These are phyloP conservation scores for Eulemur albifrons DNA, from an alignment of 2,797 vertebrate species.

Conservation along the genomic window DNA sequence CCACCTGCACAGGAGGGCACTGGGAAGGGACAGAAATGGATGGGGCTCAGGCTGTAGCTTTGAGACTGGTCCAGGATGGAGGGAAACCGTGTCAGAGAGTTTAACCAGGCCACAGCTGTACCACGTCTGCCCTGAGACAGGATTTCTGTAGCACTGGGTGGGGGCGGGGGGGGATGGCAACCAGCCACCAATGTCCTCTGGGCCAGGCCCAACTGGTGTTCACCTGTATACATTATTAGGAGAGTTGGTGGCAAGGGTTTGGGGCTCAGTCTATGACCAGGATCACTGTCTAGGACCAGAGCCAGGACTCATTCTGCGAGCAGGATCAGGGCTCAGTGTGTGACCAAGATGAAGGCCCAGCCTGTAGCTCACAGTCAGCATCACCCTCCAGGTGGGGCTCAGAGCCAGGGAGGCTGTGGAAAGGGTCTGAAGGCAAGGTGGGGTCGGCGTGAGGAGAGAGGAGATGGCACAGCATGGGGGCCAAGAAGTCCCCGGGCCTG, in stretches of 20 bases:
- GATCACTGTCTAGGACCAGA: neutral
- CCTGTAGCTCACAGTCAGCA: neutral
- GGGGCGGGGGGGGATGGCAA: neutral
- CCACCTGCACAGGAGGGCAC: neutral
- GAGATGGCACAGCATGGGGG: neutral
- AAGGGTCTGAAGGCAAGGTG: neutral
- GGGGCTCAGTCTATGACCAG: neutral
- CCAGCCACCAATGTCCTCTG: neutral
- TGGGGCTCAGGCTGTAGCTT: neutral
- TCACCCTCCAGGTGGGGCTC: neutral
- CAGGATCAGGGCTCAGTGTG: neutral
- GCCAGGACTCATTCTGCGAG: neutral
- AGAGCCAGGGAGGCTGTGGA: neutral
- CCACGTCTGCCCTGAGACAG: neutral
- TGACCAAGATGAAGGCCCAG: neutral
- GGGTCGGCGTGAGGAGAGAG: too few relatives aligned
- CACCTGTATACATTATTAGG: neutral
- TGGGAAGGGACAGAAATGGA: neutral
- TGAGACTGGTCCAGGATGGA: neutral
- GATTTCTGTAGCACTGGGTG: neutral
- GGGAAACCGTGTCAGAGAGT: neutral
- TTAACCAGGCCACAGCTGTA: neutral
- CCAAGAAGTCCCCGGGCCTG: neutral
- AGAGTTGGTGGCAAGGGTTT: neutral
- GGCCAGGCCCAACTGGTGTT: neutral